A percentile compares a stretch with the other conserved stretches of the same genome.
Evolutionary conservation across 2,797 vertebrate genomes (phyloP).

Genomic region (Pipistrellus nathusii): DNA sequence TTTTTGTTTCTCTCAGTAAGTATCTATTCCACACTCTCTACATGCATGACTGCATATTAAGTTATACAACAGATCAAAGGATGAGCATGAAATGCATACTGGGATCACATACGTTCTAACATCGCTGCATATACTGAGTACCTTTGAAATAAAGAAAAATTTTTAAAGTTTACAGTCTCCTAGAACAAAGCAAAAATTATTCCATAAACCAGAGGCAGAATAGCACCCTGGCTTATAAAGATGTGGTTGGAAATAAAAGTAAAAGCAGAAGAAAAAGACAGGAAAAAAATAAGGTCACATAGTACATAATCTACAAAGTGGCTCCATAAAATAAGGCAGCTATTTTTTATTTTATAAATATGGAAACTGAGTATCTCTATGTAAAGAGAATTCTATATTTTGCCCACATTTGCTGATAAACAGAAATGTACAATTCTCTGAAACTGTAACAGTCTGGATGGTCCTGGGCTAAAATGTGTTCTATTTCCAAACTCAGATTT

Average conservation of each 20-base stretch:
- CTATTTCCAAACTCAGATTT: conserved; percentile 1
- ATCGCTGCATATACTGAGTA: neutral
- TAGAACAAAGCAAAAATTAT: neutral
- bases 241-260: neutral
- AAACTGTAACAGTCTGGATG: neutral
- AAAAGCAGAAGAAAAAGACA: neutral
- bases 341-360: neutral
- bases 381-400: neutral
- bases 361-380: neutral
- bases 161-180: neutral
- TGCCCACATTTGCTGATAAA: neutral
- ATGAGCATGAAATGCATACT: accelerated
- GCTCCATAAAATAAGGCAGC: neutral
- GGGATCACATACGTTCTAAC: no score
- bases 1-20: neutral
- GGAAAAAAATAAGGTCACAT: neutral
- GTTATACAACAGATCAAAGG: neutral
- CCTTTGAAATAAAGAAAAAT: neutral
- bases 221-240: neutral
- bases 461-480: neutral
- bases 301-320: neutral
- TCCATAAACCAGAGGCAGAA: neutral
- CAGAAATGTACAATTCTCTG: neutral
- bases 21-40: accelerated
- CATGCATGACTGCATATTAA: accelerated